Conservation (phyloP, 2,113 vertebrate species). For the Rhynchomys soricoides region DNA sequence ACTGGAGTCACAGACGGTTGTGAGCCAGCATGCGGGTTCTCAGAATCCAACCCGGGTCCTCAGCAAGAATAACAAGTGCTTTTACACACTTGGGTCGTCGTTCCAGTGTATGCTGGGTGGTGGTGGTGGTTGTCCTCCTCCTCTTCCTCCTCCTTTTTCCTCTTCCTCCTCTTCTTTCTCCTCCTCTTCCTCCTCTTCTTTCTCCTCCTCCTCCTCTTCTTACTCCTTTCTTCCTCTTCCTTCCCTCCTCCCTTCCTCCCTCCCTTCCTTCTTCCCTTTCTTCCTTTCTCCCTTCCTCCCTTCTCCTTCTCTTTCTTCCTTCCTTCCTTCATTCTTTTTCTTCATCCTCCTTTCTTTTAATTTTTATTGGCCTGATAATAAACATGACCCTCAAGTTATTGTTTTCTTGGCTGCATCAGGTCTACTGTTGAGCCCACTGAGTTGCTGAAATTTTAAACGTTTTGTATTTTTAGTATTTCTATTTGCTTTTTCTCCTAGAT, state of each 20-base stretch:
- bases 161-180: too few species aligned
- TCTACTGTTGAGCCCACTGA: conserved; percentile 8
- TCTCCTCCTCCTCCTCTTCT: too few species aligned
- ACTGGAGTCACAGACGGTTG: background rate
- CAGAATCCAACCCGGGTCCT: background rate
- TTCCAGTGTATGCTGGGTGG: background rate
- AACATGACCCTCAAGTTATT: conserved; percentile 15
- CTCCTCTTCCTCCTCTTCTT: too few species aligned
- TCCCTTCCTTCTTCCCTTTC: too few species aligned
- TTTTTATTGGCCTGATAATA: conserved; percentile 50
- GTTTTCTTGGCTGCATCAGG: conserved; percentile 12
- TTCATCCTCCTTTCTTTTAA: conserved; percentile 9
- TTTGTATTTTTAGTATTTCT: conserved; percentile 7
- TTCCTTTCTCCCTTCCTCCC: too few species aligned
- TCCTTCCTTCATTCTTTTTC: background rate
- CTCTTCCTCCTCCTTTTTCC: accelerated
- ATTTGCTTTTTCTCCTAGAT: background rate
- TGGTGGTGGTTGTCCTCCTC: too few species aligned
- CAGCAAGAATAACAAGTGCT: background rate
- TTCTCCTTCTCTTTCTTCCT: too few species aligned
- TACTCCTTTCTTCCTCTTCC: too few species aligned
- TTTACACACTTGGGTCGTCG: background rate
- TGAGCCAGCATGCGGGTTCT: background rate
- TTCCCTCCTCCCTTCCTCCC: too few species aligned
- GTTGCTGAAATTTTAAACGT: background rate